Percentiles rank a stretch among this genome's conserved stretches.
Evolutionary conservation across 2,888 invertebrate species (phyloP).

Genomic region (Charanyca ferruginea): DNA sequence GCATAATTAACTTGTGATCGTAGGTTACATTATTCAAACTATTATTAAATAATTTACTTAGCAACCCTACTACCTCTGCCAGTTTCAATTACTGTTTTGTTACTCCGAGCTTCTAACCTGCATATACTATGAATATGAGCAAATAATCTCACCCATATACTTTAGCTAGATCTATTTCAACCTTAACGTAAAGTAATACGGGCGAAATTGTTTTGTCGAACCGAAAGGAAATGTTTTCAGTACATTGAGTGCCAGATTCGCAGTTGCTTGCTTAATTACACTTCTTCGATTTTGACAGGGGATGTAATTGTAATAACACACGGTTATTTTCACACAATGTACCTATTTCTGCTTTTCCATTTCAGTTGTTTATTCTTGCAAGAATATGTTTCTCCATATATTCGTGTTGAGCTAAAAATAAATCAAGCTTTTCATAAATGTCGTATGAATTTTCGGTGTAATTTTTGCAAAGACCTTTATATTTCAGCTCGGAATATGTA

Average conservation of each 20-base stretch:
- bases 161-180: conserved; percentile 24
- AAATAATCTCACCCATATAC: conserved; percentile 18
- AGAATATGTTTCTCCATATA: not conserved
- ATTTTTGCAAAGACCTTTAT: conserved; percentile 15
- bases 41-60: conserved; percentile 64
- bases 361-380: conserved; percentile 9
- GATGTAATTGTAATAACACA: conserved; percentile 51
- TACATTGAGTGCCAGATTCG: conserved; percentile 52
- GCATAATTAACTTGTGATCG: conserved; percentile 57
- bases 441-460: conserved; percentile 7
- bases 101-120: conserved; percentile 76
- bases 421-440: conserved; percentile 9
- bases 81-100: conserved; percentile 83
- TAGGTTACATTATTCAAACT: conserved; percentile 23
- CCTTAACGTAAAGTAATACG: conserved; percentile 31
- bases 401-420: conserved; percentile 17
- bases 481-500: conserved; percentile 5
- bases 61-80: conserved; percentile 71
- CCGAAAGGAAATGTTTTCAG: conserved; percentile 63
- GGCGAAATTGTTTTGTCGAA: conserved; percentile 47
- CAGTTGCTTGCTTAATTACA: conserved; percentile 70
- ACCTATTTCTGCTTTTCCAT: conserved; percentile 5
- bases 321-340: conserved; percentile 26
- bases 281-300: conserved; percentile 69
- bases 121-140: conserved; percentile 44